These are phyloP conservation scores for Xerus inauris DNA, from an alignment of 2,113 vertebrate species.

Conservation along the genomic window DNA sequence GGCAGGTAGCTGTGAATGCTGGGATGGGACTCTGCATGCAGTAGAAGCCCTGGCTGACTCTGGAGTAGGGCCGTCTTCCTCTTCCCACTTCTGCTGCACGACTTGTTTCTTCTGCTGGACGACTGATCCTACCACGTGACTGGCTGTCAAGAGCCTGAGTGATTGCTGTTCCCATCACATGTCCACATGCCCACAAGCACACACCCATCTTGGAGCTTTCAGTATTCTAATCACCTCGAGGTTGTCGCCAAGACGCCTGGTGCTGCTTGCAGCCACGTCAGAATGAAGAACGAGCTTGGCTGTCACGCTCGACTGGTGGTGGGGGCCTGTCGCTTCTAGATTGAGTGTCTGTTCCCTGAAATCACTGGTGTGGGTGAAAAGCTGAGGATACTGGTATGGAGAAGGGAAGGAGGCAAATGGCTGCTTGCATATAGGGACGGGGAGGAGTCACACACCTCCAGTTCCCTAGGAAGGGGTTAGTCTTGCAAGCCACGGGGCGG, in stretches of 20 bases:
- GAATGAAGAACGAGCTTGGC: slow-evolving; percentile 84
- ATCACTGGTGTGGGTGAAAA: not conserved
- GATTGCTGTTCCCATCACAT: slow-evolving; percentile 44
- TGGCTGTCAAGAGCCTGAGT: not conserved
- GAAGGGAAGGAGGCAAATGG: not conserved
- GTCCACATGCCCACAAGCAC: accelerated
- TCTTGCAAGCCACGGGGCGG: not conserved
- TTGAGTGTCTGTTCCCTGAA: slow-evolving; percentile 59
- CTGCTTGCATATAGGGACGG: not conserved
- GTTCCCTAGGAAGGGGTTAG: not conserved
- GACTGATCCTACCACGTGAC: not conserved
- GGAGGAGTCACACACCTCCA: not conserved
- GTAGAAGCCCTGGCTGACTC: not conserved
- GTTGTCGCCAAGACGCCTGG: slow-evolving; percentile 74
- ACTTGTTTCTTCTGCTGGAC: not conserved
- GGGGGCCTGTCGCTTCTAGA: slow-evolving; percentile 68
- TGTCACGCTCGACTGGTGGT: slow-evolving; percentile 70
- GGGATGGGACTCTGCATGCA: not conserved
- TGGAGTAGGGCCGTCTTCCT: not conserved
- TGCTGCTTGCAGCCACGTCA: slow-evolving; percentile 84
- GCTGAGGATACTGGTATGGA: not conserved
- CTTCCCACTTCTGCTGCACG: not conserved
- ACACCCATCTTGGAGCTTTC: slow-evolving; percentile 41
- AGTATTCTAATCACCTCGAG: slow-evolving; percentile 85
- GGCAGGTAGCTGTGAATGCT: not conserved